Conservation (phyloP, 2,797 vertebrate species). For the Oreortyx pictus region DNA sequence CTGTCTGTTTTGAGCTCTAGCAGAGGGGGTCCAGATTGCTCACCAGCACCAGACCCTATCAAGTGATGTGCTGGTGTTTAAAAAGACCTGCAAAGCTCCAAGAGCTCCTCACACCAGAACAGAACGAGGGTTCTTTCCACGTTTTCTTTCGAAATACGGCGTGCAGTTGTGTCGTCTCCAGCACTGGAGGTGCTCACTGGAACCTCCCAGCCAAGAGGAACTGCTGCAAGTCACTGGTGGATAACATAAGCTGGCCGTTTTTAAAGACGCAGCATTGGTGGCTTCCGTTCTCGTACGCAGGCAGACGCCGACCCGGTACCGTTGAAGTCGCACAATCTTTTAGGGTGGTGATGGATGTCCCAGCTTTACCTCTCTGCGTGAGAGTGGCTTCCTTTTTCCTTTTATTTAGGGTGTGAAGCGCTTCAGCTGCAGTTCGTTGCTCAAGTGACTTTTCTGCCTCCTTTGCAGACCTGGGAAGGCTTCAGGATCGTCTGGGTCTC, state of each 20-base stretch:
- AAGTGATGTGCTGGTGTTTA: fast-evolving
- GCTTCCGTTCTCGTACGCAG: background rate
- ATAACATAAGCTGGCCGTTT: background rate
- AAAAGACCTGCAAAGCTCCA: background rate
- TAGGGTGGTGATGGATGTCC: background rate
- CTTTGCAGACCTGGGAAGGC: slow-evolving; percentile 76
- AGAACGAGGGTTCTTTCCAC: background rate
- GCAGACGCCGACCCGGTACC: background rate
- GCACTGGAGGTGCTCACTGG: background rate
- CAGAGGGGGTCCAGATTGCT: background rate
- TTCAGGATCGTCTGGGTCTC: slow-evolving; percentile 79
- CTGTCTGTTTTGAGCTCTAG: background rate
- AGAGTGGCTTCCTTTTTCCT: background rate
- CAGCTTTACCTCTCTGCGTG: background rate
- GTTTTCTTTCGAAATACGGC: background rate
- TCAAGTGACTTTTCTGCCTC: background rate
- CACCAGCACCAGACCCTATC: background rate
- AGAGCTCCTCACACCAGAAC: background rate
- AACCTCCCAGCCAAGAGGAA: slow-evolving; percentile 6
- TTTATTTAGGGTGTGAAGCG: background rate
- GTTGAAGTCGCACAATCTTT: background rate
- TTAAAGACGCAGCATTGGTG: background rate
- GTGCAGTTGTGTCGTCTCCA: fast-evolving
- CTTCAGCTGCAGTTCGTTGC: background rate
- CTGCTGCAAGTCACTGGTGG: background rate